Base-by-base conservation (phyloP, 2,797 vertebrate species). In the Pelobates cultripes region DNA sequence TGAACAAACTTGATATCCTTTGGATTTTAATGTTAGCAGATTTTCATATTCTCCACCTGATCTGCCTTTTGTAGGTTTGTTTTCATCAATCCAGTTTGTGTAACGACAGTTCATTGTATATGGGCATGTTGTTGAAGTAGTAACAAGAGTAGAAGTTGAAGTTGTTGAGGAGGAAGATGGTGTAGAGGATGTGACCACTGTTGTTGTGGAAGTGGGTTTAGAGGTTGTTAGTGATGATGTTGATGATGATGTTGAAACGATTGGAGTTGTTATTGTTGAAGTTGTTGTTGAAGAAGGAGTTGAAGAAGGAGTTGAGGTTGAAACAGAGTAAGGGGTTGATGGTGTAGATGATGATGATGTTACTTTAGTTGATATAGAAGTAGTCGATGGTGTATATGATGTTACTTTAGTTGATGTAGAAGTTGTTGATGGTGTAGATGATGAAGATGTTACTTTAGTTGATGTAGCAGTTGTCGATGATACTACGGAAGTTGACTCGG, bases 311-410 rank as follows among this genome's bases (percentile, higher is more conserved):
- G 41, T 0, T 74, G 3, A 4, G 1, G 0, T 0, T 61, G n/a
- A 0, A 0, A 7, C 3, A 66, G 0, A 60, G 15, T 10, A 2
- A 60, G 15, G 15, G 1, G 0, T 0, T 60, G 15, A 2, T 60
- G 57, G 57, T 60, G 14, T 15, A 14, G 12, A 4, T 60, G 57
- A 60, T 60, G 57, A 15, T 17, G 8, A 12, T 3, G 15, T 69
- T 4, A 0, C 40, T 0, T 0, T 4, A 0, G 66, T 0, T 0
- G 0, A 0, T 28, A 4, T 5, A n/a, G 8, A 28, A 0, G 73
- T 68, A 12, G 66, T 7, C 2, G 0, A 14, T 28, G 10, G 15
- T 47, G 40, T 7, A 43, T 28, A 60, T 60, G 57, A 15, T 10
- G 8, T 69, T 4, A 0, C 40, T 0, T 1, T 4, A 0, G 43